A percentile compares a stretch with the other conserved stretches of the same genome.
phyloP scores from a whole-genome alignment of 2,797 vertebrate genomes.

The Arctocebus calabarensis region DNA sequence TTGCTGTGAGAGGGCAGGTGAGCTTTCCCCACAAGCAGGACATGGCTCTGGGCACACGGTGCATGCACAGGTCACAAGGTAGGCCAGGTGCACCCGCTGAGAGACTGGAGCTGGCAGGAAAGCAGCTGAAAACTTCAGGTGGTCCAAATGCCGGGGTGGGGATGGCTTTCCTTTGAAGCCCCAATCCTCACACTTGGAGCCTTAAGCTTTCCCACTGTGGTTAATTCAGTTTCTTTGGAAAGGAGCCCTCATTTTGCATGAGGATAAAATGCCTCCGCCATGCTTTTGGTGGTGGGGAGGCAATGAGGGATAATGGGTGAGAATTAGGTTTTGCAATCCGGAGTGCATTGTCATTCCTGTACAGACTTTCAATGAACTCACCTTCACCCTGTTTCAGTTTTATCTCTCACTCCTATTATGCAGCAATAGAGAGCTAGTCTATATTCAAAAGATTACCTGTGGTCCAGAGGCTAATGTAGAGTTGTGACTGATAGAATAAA shows the following conservation, averaged over 20 bases:
- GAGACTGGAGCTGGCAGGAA: not conserved
- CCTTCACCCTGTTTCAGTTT: not conserved
- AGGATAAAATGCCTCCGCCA: not conserved
- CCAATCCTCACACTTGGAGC: not conserved
- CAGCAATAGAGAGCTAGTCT: not conserved
- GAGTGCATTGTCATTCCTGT: not conserved
- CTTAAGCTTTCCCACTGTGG: not conserved
- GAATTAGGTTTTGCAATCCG: not conserved
- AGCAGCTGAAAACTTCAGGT: not conserved
- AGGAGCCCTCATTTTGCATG: not conserved
- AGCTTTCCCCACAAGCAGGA: not conserved
- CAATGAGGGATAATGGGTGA: not conserved
- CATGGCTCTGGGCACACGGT: not conserved
- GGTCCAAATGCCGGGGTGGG: not conserved
- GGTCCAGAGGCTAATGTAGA: not conserved
- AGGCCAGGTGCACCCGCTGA: no score
- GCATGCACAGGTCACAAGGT: accelerated
- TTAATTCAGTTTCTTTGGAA: not conserved
- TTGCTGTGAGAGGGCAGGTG: not conserved
- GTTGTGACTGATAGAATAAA: not conserved
- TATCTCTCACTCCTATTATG: not conserved
- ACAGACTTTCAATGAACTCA: not conserved
- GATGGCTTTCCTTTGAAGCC: not conserved
- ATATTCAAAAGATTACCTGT: not conserved
- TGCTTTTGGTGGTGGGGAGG: not conserved